phyloP scores from a whole-genome alignment of 2,113 vertebrate species.

The Pollimyrus isidori region DNA sequence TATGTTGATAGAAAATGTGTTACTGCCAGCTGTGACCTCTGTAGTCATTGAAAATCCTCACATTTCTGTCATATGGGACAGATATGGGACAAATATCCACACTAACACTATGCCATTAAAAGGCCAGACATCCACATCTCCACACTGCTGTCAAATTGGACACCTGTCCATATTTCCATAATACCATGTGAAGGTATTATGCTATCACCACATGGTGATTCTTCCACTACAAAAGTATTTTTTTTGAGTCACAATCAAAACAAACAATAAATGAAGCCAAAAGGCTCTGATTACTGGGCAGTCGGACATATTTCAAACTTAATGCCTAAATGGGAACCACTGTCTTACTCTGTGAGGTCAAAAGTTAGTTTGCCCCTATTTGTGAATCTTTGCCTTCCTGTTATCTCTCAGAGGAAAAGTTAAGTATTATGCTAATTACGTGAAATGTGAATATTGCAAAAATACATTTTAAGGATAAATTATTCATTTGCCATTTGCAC shows the following conservation, averaged over 20 bases:
- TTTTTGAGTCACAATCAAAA: not conserved
- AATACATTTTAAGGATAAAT: not conserved
- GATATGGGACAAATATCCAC: not conserved
- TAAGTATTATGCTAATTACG: not conserved
- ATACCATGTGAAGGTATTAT: not conserved
- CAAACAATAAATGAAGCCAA: slow-evolving; percentile 4
- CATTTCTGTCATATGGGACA: not conserved
- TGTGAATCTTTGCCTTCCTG: not conserved
- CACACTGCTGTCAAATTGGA: not conserved
- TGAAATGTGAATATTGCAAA: not conserved
- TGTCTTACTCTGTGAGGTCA: not conserved
- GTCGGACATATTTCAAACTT: not conserved
- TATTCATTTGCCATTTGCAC: not conserved
- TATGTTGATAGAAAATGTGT: not conserved
- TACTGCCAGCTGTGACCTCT: not conserved
- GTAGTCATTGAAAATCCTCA: not conserved
- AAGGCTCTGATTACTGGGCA: not conserved
- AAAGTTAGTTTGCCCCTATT: not conserved
- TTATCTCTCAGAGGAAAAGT: not conserved
- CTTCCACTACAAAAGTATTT: not conserved
- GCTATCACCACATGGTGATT: too few species aligned
- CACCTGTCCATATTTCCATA: not conserved
- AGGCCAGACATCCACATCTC: not conserved
- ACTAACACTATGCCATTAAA: not conserved
- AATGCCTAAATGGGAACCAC: slow-evolving; percentile 4